These are phyloP conservation scores for Lacerta agilis DNA, from an alignment of 2,797 vertebrate species.

Conservation along the genomic window DNA sequence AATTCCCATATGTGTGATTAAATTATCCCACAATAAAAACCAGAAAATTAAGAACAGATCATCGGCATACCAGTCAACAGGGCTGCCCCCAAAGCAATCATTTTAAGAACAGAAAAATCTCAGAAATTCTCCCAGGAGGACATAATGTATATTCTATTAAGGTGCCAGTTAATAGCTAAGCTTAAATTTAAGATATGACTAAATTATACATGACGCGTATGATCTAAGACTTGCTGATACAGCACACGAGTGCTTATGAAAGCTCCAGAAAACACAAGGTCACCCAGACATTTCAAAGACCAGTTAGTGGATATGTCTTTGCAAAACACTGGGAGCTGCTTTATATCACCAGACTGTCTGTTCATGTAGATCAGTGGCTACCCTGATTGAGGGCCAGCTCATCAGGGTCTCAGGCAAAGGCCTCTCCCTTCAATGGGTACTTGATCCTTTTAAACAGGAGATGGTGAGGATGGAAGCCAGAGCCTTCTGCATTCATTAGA, in stretches of 20 bases:
- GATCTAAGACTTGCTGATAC: not conserved
- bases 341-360: not conserved
- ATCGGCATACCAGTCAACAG: not conserved
- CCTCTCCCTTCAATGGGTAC: not conserved
- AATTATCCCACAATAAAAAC: slow-evolving; percentile 18
- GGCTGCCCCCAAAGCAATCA: not conserved
- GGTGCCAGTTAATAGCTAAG: not conserved
- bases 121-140: not conserved
- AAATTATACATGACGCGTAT: not conserved
- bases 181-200: not conserved
- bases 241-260: not conserved
- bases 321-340: not conserved
- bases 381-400: not conserved
- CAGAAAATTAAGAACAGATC: slow-evolving; percentile 10
- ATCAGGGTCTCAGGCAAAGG: not conserved
- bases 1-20: slow-evolving; percentile 22
- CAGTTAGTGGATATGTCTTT: not conserved
- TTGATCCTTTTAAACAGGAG: not conserved
- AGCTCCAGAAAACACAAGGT: not conserved
- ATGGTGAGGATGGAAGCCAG: not conserved
- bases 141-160: not conserved
- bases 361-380: not conserved
- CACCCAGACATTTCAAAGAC: not conserved
- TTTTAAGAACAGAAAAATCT: not conserved
- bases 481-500: not conserved